Conservation (phyloP, 2,888 invertebrate species). For the Hypolimnas misippus region DNA sequence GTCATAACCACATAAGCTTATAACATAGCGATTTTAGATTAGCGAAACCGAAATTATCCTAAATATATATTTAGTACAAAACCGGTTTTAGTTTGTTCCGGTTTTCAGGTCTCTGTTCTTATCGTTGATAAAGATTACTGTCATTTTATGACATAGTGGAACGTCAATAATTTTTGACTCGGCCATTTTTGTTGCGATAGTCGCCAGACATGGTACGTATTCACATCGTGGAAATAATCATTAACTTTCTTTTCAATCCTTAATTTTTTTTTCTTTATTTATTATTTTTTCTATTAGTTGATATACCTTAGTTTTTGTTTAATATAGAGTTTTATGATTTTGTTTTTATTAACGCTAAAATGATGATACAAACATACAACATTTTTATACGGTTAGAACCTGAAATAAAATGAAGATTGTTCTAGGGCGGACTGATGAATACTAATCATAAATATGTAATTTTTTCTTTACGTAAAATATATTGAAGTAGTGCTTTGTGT, state of each 20-base stretch:
- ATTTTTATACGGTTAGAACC: constrained; percentile 87
- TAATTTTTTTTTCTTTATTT: constrained; percentile 34
- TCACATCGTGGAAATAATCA: constrained; percentile 6
- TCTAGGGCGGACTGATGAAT: constrained; percentile 90
- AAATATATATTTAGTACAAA: too few species aligned
- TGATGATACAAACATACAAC: constrained; percentile 86
- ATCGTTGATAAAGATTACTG: too few species aligned
- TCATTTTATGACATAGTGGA: not conserved
- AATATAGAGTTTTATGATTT: not conserved
- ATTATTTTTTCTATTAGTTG: too few species aligned
- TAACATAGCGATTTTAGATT: too few species aligned
- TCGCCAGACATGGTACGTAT: constrained; percentile 68
- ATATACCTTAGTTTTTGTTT: too few species aligned
- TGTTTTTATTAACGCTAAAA: constrained; percentile 48
- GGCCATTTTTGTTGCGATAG: constrained; percentile 78
- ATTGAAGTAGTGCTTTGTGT: constrained; percentile 8
- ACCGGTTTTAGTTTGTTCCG: too few species aligned
- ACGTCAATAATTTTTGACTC: constrained; percentile 44
- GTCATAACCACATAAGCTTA: too few species aligned
- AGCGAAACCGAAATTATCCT: too few species aligned
- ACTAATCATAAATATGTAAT: not conserved
- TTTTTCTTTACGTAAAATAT: not conserved
- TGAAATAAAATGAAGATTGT: constrained; percentile 87
- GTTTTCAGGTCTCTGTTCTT: too few species aligned
- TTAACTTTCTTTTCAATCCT: constrained; percentile 31